Evolutionary conservation across 1,140 invertebrate species (phyloP).

Genomic region (Scaptomyza graminum): DNA sequence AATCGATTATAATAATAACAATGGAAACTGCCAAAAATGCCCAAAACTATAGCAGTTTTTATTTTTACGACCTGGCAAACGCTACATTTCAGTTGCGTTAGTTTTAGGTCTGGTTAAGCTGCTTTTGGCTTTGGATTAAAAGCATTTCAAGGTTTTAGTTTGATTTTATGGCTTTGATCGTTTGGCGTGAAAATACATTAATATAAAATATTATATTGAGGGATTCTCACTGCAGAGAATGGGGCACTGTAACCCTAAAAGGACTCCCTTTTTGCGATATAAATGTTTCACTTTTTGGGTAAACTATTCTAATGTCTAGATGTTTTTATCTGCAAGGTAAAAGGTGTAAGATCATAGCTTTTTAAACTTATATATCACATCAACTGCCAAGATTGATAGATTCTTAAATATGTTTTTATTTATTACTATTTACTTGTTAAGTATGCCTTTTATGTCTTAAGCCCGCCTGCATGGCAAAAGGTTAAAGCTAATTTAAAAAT

Average conservation of each 20-base stretch:
- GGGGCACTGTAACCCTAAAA: too few species aligned
- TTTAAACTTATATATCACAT: not conserved
- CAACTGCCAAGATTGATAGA: not conserved
- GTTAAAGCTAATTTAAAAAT: conserved; percentile 34
- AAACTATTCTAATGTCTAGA: not conserved
- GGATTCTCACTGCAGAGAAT: too few species aligned
- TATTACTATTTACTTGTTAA: conserved; percentile 37
- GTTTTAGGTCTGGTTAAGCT: conserved; percentile 10
- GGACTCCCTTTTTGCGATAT: not conserved
- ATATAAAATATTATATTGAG: too few species aligned
- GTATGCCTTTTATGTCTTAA: conserved; percentile 2
- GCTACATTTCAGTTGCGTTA: not conserved
- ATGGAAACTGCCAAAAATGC: not conserved
- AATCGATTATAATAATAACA: conserved; percentile 17
- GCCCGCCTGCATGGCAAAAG: conserved; percentile 37
- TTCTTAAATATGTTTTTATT: conserved; percentile 4
- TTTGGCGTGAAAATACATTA: not conserved
- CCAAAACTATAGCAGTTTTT: conserved; percentile 9
- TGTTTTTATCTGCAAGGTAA: not conserved
- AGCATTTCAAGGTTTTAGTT: conserved; percentile 29
- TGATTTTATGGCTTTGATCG: not conserved
- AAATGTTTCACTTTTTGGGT: not conserved
- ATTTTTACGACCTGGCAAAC: conserved; percentile 16
- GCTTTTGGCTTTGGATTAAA: conserved; percentile 5
- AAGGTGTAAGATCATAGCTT: not conserved